phyloP scores from a whole-genome alignment of 2,888 invertebrate genomes.

The Synanthedon formicaeformis region DNA sequence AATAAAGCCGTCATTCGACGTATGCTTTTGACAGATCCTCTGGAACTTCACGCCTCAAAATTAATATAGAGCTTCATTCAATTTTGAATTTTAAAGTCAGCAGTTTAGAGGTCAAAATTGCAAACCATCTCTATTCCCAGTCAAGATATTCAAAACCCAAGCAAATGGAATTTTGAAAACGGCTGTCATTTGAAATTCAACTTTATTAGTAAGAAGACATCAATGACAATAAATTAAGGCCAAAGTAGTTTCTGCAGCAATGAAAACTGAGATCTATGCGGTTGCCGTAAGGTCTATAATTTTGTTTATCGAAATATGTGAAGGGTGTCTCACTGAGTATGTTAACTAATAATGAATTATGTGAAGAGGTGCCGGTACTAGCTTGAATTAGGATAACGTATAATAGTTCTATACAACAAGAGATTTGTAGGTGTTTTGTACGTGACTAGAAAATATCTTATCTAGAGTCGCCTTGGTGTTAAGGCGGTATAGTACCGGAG shows the following conservation, averaged over 20 bases:
- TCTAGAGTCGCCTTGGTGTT: too few relatives aligned
- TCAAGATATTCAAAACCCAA: neutral
- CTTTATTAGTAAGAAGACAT: conserved; percentile 5
- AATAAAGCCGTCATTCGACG: conserved; percentile 13
- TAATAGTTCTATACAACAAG: neutral
- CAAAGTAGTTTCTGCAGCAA: conserved; percentile 8
- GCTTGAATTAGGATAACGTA: neutral
- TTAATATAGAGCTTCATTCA: conserved; percentile 4
- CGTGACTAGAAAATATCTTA: too few relatives aligned
- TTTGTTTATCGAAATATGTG: neutral
- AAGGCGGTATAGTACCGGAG: too few relatives aligned
- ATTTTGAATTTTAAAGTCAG: neutral
- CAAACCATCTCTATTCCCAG: neutral
- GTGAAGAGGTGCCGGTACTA: neutral
- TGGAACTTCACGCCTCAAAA: conserved; percentile 20
- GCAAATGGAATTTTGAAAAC: neutral
- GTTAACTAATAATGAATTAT: neutral
- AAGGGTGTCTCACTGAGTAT: neutral
- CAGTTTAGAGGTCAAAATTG: neutral
- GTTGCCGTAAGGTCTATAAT: too few relatives aligned
- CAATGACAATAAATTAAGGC: conserved; percentile 8
- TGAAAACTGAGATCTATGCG: neutral
- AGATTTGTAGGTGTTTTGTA: too few relatives aligned
- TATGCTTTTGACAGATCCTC: conserved; percentile 36
- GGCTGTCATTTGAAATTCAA: conserved; percentile 5